phyloP scores from a whole-genome alignment of 35 echinoderm and acorn worm genomes.

The Eucidaris tribuloides region DNA sequence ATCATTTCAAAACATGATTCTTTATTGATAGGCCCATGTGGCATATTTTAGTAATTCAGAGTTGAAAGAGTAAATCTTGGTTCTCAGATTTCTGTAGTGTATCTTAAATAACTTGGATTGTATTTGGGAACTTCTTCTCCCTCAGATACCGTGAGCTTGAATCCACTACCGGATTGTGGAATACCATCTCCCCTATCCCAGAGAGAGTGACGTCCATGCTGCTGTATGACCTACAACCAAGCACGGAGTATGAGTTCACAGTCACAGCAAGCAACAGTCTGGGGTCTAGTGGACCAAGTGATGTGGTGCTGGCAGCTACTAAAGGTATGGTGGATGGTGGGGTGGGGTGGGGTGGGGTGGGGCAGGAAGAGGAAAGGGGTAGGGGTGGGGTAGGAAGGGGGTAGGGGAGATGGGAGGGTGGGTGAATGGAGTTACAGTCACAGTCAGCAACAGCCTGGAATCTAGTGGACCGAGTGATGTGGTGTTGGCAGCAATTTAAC shows the following conservation, averaged over 20 bases:
- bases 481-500: slow-evolving; percentile 58
- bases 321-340: slow-evolving; percentile 54
- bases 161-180: slow-evolving; percentile 19
- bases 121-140: not conserved
- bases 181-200: slow-evolving; percentile 26
- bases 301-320: slow-evolving; percentile 33
- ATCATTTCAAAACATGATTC: no score
- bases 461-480: slow-evolving; percentile 42
- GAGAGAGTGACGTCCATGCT: slow-evolving; percentile 59
- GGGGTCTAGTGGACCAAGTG: slow-evolving; percentile 53
- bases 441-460: slow-evolving; percentile 61
- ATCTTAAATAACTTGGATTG: not conserved
- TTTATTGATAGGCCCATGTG: no score
- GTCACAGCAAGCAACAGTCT: slow-evolving; percentile 71
- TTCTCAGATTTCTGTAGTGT: no score
- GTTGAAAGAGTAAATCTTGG: no score
- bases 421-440: slow-evolving; percentile 72
- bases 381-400: no score
- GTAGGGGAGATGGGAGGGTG: no score
- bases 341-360: not conserved
- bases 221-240: slow-evolving; percentile 50
- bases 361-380: not conserved
- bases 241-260: slow-evolving; percentile 69
- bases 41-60: no score
- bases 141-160: slow-evolving; percentile 17